Base-by-base conservation (phyloP, 2,888 invertebrate species). In the Troglohyphantes excavatus region DNA sequence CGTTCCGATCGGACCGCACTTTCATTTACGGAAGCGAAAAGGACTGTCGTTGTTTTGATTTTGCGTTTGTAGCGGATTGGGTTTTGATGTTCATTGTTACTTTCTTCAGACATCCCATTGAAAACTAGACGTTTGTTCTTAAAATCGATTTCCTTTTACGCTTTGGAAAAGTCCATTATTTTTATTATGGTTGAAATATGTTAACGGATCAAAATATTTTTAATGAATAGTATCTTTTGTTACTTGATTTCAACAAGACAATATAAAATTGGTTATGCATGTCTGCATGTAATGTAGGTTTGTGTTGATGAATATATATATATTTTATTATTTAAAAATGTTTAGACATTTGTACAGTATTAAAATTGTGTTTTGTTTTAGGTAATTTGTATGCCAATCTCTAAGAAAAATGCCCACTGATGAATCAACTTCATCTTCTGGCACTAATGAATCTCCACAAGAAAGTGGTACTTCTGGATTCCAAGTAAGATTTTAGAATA, bases 341-440 rank as follows among this genome's bases (percentile, higher is more conserved):
- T 39, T 39, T 39, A 3, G 13, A 39, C n/a, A n/a, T n/a, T n/a
- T n/a, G n/a, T n/a, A n/a, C n/a, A n/a, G 26, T 6, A 76, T n/a
- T 29, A 0, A 76, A 76, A 19, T 61, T 21, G 13, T 23, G 53
- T 11, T 53, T 53, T 26, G 1, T 26, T 70, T 6, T 43, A 72
- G 86, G 26, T 43, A 29, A 43, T 23, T 68, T 86, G 75, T 70
- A 61, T 78, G 61, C 26, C 19, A 70, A 70, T 21, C 67, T 26
- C 5, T 29, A 75, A 76, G n/a, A 46, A 68, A 73, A 53, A 89
- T 89, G 88, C 76, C 88, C 17, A 11, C 39, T 43, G 82, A 89
- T 67, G 88, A 89, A 3, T 89, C 88, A 17, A 82, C 73, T 21
- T 89, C 88, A 59, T 82, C 82, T 59, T 82, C 82, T 29, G 82